Evolutionary conservation across 2,888 invertebrate species (phyloP), one percentile per base, ranked within the genome.

Genomic region (Cryptus viduatorius): DNA sequence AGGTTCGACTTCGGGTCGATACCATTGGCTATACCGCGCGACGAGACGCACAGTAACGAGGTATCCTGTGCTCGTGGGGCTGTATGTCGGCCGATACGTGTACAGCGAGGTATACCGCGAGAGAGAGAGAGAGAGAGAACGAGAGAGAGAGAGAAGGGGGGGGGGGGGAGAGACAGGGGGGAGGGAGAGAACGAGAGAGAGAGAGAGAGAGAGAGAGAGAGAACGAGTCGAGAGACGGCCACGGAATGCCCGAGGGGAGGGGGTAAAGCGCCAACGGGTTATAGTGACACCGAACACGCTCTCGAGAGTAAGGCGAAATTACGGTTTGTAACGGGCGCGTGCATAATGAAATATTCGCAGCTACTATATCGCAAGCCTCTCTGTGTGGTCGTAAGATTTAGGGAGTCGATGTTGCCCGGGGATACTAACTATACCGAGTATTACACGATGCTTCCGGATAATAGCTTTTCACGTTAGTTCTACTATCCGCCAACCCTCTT

Each of bases 341-440:
- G 84, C 86, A 89, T 91, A 91, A 91, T 91, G 89, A 91, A 90
- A 89, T 89, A 89, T 89, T 89, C 86, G 87, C 83, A 82, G 81
- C 73, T 84, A 79, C 81, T 79, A 65, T 79, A 79, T 75, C 65
- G 75, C 65, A 61, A 3, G 37, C 4, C 37, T 37, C 37, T 37
- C 37, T 69, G 37, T 84, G 82, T 65, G 84, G 82, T 65, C 78
- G 65, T 86, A 78, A 86, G 89, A 89, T 86, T 85, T 82, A 87
- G 85, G 88, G 87, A 88, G 86, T 79, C 86, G 84, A 82, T 75
- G 71, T 75, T 67, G 68, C 53, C 42, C 44, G 44, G 42, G 50
- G 31, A 37, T 44, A 53, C 31, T 77, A 67, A 76, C 65, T 59
- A 56, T 16, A 68, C 37, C 59, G 24, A 50, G 42, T 69, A 81